These are phyloP conservation scores for Myxocyprinus asiaticus DNA, from an alignment of 2,113 vertebrate species.

Conservation along the genomic window DNA sequence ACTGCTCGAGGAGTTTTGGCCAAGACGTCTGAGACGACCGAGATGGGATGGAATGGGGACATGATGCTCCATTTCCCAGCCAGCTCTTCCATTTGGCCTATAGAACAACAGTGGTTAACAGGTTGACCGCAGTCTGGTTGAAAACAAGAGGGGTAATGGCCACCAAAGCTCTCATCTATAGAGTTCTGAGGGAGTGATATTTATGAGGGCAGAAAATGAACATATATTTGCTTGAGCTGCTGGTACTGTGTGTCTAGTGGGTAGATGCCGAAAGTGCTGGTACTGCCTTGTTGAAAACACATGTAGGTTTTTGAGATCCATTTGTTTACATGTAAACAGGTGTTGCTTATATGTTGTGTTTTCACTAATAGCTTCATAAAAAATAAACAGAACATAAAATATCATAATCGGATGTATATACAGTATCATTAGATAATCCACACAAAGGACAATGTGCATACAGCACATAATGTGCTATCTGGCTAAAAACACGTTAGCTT, in stretches of 20 bases:
- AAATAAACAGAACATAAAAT: no score
- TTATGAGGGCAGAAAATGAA: not conserved
- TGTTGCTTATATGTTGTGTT: no score
- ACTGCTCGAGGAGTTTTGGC: slow-evolving; percentile 70
- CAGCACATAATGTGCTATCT: no score
- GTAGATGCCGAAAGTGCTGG: not conserved
- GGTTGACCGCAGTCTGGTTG: slow-evolving; percentile 21
- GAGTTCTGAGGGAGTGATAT: slow-evolving; percentile 15
- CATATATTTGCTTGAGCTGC: slow-evolving; percentile 2
- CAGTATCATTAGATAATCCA: no score
- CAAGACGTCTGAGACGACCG: slow-evolving; percentile 13
- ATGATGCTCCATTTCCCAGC: slow-evolving; percentile 26
- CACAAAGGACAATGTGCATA: no score
- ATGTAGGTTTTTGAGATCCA: no score
- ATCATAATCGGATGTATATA: no score
- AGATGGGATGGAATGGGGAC: slow-evolving; percentile 39
- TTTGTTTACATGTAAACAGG: no score
- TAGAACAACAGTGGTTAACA: slow-evolving; percentile 16
- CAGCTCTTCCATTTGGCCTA: slow-evolving; percentile 21
- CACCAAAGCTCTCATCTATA: not conserved
- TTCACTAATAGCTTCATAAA: no score
- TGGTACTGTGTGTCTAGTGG: slow-evolving; percentile 7
- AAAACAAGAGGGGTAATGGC: slow-evolving; percentile 32
- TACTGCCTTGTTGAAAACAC: not conserved
- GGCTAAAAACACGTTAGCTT: no score